Percentiles rank a stretch among this genome's conserved stretches.
Conservation (phyloP, 2,888 invertebrate species). For the Leptopilina syphax region DNA sequence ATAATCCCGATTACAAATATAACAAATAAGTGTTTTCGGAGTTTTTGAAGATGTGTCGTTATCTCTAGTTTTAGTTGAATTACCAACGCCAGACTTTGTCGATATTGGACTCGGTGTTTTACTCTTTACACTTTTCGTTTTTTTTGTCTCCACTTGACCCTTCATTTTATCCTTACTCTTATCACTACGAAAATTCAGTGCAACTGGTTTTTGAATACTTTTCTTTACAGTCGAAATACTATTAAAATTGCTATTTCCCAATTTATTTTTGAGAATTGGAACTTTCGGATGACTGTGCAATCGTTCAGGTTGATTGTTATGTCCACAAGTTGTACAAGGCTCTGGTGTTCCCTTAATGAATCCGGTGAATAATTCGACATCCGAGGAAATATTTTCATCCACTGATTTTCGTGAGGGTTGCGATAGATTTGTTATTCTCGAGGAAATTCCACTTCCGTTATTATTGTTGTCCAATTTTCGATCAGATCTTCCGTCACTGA, state of each 20-base stretch:
- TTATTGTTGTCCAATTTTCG: slow-evolving; percentile 69
- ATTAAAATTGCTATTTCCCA: slow-evolving; percentile 4
- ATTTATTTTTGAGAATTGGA: slow-evolving; percentile 12
- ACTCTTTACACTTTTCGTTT: neutral
- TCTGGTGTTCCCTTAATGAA: slow-evolving; percentile 70
- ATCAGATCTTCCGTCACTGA: neutral
- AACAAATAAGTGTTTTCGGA: slow-evolving; percentile 78
- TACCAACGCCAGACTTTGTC: neutral
- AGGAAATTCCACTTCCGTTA: slow-evolving; percentile 56
- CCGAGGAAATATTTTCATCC: slow-evolving; percentile 57
- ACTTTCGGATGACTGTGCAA: slow-evolving; percentile 79
- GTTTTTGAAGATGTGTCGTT: slow-evolving; percentile 44
- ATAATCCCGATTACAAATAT: slow-evolving; percentile 83
- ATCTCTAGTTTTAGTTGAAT: neutral
- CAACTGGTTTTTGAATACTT: slow-evolving; percentile 78
- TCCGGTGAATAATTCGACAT: slow-evolving; percentile 66
- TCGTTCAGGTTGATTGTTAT: slow-evolving; percentile 84
- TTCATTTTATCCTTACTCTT: slow-evolving; percentile 56
- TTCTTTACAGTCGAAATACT: neutral
- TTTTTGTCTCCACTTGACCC: slow-evolving; percentile 29
- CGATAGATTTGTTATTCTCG: slow-evolving; percentile 59
- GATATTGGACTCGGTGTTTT: slow-evolving; percentile 2
- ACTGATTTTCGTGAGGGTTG: slow-evolving; percentile 59
- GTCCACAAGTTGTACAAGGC: slow-evolving; percentile 83
- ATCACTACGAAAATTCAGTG: slow-evolving; percentile 76